Evolutionary conservation across 2,888 invertebrate species (phyloP).

Genomic region (Nymphalis urticae): DNA sequence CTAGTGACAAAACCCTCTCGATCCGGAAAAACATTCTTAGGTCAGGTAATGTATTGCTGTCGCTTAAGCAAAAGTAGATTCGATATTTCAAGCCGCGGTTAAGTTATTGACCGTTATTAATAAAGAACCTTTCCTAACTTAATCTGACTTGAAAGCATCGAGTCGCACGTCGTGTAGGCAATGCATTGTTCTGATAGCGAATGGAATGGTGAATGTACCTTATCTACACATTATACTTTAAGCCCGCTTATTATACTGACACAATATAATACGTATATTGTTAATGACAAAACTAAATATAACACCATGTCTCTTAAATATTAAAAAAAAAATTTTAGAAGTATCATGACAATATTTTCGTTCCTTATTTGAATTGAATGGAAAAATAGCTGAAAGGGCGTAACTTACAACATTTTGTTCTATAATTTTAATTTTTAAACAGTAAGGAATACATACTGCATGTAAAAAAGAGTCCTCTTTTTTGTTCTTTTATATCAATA

Average conservation of each 20-base stretch:
- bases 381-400: slow-evolving; percentile 27
- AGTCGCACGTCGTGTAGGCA: slow-evolving; percentile 69
- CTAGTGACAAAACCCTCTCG: slow-evolving; percentile 66
- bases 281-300: slow-evolving; percentile 17
- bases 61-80: slow-evolving; percentile 78
- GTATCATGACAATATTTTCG: slow-evolving; percentile 37
- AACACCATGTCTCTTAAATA: not conserved
- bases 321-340: slow-evolving; percentile 1
- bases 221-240: slow-evolving; percentile 45
- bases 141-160: slow-evolving; percentile 79
- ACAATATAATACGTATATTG: slow-evolving; percentile 14
- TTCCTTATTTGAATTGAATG: slow-evolving; percentile 64
- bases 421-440: slow-evolving; percentile 21
- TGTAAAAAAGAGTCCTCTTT: not conserved
- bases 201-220: slow-evolving; percentile 54
- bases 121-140: slow-evolving; percentile 77
- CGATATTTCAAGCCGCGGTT: slow-evolving; percentile 76
- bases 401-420: slow-evolving; percentile 25
- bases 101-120: slow-evolving; percentile 80
- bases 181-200: slow-evolving; percentile 67
- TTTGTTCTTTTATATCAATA: not conserved
- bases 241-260: slow-evolving; percentile 30
- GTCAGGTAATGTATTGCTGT: slow-evolving; percentile 71
- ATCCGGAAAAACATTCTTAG: slow-evolving; percentile 79
- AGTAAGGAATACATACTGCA: not conserved